Conservation (phyloP, 64 coral and sea anemone species). For the Porites lutea region DNA sequence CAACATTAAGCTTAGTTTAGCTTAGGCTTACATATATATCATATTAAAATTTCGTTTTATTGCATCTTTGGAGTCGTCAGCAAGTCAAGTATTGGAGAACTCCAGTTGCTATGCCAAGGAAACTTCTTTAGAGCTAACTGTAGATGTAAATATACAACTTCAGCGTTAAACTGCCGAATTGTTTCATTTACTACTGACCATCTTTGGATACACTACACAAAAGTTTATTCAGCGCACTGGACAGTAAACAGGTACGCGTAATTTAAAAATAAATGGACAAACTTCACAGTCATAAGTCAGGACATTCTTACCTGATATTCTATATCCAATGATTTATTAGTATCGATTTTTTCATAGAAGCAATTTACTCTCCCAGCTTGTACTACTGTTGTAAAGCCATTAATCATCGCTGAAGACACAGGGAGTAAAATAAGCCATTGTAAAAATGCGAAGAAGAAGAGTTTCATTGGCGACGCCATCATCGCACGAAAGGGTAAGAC, state of each 20-base stretch:
- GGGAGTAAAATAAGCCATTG: slow-evolving; percentile 35
- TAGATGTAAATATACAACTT: too few relatives aligned
- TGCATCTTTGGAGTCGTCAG: too few relatives aligned
- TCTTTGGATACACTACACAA: too few relatives aligned
- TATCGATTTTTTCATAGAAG: slow-evolving; percentile 57
- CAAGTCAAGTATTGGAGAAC: too few relatives aligned
- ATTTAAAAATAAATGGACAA: too few relatives aligned
- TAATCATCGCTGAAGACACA: slow-evolving; percentile 33
- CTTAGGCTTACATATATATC: too few relatives aligned
- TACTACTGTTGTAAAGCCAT: slow-evolving; percentile 65
- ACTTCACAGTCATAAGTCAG: neutral
- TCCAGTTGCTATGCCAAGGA: neutral
- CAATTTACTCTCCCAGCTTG: slow-evolving; percentile 53
- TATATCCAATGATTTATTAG: slow-evolving; percentile 56
- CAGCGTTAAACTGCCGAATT: too few relatives aligned
- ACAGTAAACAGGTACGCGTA: too few relatives aligned
- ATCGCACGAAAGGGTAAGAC: too few relatives aligned
- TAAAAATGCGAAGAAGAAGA: neutral
- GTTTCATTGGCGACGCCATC: neutral
- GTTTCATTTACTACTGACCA: too few relatives aligned
- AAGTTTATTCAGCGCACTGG: neutral
- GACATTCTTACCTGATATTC: slow-evolving; percentile 60
- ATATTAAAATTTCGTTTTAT: too few relatives aligned
- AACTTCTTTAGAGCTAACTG: neutral
- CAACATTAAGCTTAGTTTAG: too few relatives aligned